These are phyloP conservation scores for Sprattus sprattus DNA, from an alignment of 2,113 vertebrate genomes.

Conservation along the genomic window DNA sequence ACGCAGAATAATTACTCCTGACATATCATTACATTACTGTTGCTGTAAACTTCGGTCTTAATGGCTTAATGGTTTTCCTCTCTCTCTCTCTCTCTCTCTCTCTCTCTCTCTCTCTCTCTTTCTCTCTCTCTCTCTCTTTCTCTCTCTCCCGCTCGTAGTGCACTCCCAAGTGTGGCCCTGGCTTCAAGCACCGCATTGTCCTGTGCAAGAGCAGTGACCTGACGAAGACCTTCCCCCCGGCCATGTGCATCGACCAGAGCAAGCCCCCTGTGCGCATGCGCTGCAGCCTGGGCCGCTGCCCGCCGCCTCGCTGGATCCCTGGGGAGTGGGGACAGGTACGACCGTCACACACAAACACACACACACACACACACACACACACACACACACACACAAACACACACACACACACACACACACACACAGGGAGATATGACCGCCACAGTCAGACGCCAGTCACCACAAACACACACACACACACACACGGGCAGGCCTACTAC, in stretches of 20 bases:
- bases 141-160: slow-evolving; percentile 63
- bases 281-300: slow-evolving; percentile 90
- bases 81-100: not conserved
- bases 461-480: not conserved
- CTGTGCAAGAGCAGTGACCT: slow-evolving; percentile 96
- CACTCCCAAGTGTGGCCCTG: slow-evolving; percentile 93
- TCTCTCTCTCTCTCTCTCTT: not conserved
- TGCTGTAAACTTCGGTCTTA: not conserved
- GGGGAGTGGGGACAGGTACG: slow-evolving; percentile 97
- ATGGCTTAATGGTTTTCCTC: not conserved
- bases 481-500: not conserved
- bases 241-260: slow-evolving; percentile 83
- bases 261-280: slow-evolving; percentile 90
- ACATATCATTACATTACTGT: no score
- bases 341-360: not conserved
- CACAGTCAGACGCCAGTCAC: no score
- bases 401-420: not conserved
- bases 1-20: not conserved
- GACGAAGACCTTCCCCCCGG: slow-evolving; percentile 85
- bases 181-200: slow-evolving; percentile 94
- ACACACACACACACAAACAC: not conserved
- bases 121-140: not conserved
- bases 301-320: slow-evolving; percentile 92
- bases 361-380: not conserved
- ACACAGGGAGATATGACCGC: not conserved